Percentiles rank a stretch among this genome's conserved stretches.
Evolutionary conservation across 2,888 invertebrate genomes (phyloP).

Genomic region (Serrognathus titanus): DNA sequence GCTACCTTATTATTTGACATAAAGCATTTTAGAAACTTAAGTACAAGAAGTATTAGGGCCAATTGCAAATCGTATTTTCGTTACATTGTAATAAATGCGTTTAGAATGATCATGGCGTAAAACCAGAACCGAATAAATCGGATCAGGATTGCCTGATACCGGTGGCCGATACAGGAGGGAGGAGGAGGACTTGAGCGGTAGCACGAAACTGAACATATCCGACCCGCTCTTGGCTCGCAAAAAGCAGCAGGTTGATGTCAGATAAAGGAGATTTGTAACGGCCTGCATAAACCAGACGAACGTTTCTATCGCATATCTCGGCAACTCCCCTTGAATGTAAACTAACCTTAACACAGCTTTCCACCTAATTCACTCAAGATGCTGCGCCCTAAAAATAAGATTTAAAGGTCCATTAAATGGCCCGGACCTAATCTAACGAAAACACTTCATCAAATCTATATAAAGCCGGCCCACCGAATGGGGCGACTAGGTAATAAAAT

Average conservation of each 20-base stretch:
- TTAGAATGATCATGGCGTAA: no score
- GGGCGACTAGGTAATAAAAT: conserved; percentile 8
- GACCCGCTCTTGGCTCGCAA: conserved; percentile 18
- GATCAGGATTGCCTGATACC: no score
- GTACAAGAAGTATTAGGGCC: no score
- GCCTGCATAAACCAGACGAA: conserved; percentile 28
- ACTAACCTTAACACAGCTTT: conserved; percentile 22
- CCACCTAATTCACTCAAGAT: conserved; percentile 28
- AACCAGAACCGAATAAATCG: no score
- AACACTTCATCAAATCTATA: conserved; percentile 14
- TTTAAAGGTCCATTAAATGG: conserved; percentile 20
- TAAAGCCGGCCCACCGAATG: background rate
- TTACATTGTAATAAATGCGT: no score
- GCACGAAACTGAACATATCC: no score
- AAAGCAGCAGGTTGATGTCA: conserved; percentile 34
- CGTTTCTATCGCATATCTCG: conserved; percentile 23
- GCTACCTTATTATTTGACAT: no score
- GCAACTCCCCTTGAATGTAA: conserved; percentile 22
- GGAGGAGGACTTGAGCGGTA: no score
- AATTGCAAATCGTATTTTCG: no score
- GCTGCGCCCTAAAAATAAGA: conserved; percentile 20
- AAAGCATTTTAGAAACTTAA: no score
- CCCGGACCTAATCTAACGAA: conserved; percentile 21
- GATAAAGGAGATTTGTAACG: conserved; percentile 40
- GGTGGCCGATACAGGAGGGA: no score